phyloP scores from a whole-genome alignment of 2,888 invertebrate species.

The Adelphocoris suturalis region DNA sequence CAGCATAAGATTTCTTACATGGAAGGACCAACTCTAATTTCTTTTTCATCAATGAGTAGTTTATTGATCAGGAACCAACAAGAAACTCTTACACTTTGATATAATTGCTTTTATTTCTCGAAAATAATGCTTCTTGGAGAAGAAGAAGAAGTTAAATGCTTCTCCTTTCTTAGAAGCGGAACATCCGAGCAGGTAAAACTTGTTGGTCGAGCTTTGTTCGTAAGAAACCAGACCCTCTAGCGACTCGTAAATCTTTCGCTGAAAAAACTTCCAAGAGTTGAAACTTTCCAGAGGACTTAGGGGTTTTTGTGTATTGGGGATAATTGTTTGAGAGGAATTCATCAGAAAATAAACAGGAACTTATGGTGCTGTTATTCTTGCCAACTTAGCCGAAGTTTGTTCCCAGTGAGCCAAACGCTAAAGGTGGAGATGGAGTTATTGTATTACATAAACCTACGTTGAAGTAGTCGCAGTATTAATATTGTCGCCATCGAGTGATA shows the following conservation, averaged over 20 bases:
- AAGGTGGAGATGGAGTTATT: neutral
- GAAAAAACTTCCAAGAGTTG: neutral
- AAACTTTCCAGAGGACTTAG: neutral
- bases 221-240: conserved; percentile 18
- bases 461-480: too few species aligned
- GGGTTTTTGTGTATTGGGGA: conserved; percentile 1
- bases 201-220: neutral
- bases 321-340: conserved; percentile 14
- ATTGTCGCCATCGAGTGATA: too few species aligned
- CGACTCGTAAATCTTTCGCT: neutral
- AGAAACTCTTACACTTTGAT: neutral
- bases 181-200: neutral
- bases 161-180: neutral
- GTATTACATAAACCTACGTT: too few species aligned
- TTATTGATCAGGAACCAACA: too few species aligned
- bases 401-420: neutral
- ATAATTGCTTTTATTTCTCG: neutral
- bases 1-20: too few species aligned
- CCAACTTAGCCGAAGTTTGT: neutral
- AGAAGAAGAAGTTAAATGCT: neutral
- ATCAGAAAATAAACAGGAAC: neutral
- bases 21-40: too few species aligned
- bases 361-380: neutral
- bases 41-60: too few species aligned
- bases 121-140: neutral